phyloP scores from a whole-genome alignment of 2,888 invertebrate genomes.

The Minunthozetes semirufus region DNA sequence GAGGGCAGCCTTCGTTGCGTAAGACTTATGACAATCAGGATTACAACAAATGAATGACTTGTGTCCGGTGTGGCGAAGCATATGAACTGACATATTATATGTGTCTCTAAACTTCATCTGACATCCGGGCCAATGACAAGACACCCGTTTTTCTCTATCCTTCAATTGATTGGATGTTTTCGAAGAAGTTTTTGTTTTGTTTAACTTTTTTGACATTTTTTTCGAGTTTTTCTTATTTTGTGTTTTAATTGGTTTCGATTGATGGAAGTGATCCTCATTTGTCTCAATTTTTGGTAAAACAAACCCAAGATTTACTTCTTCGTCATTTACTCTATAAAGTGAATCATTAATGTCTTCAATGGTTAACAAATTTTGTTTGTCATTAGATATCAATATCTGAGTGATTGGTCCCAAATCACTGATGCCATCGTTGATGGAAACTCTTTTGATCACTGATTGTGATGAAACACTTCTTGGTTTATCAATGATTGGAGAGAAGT shows the following conservation, averaged over 20 bases:
- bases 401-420: background rate
- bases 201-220: background rate
- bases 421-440: background rate
- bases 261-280: background rate
- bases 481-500: background rate
- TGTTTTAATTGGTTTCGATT: background rate
- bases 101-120: background rate
- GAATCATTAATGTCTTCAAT: background rate
- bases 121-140: background rate
- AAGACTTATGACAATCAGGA: background rate
- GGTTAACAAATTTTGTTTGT: background rate
- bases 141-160: background rate
- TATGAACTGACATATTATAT: background rate
- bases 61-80: background rate
- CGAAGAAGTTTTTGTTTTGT: background rate
- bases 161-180: background rate
- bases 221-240: background rate
- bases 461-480: background rate
- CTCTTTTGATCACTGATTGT: background rate
- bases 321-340: background rate
- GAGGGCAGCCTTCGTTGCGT: constrained; percentile 5
- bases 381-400: background rate
- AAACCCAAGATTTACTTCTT: background rate
- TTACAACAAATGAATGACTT: background rate
- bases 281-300: background rate